Evolutionary conservation across 2,113 vertebrate species (phyloP).

Genomic region (Galemys pyrenaicus): DNA sequence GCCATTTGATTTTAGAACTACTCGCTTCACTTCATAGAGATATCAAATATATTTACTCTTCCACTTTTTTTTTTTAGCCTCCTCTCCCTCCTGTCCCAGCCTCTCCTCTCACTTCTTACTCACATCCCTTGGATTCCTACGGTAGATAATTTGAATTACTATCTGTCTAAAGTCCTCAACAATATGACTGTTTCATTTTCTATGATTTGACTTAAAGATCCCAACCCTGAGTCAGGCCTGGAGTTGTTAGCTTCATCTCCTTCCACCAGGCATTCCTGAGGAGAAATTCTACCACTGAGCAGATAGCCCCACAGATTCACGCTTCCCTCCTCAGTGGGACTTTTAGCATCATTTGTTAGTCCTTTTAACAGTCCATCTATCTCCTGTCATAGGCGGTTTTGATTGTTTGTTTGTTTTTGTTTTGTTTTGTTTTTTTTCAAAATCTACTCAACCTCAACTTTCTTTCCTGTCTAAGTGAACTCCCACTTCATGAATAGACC

Average conservation of each 20-base stretch:
- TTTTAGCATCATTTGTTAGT: background rate
- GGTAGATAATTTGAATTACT: background rate
- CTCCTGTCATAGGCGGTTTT: too few species aligned
- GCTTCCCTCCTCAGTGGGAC: too few species aligned
- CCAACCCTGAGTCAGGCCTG: background rate
- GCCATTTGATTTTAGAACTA: background rate
- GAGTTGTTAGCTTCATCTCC: background rate
- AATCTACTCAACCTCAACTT: background rate
- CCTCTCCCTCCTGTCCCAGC: background rate
- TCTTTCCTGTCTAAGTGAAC: background rate
- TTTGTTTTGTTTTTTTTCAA: background rate
- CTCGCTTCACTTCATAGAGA: background rate
- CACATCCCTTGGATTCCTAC: background rate
- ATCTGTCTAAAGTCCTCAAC: background rate
- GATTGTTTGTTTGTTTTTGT: too few species aligned
- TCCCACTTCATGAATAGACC: background rate
- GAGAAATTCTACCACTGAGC: background rate
- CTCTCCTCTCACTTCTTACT: background rate
- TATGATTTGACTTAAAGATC: background rate
- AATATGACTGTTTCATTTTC: background rate
- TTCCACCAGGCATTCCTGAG: background rate
- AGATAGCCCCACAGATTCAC: background rate
- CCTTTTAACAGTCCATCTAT: background rate
- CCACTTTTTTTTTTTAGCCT: background rate
- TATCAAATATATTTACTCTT: background rate